These are phyloP conservation scores for Manduca sexta DNA, from an alignment of 1,140 invertebrate genomes.

Conservation along the genomic window DNA sequence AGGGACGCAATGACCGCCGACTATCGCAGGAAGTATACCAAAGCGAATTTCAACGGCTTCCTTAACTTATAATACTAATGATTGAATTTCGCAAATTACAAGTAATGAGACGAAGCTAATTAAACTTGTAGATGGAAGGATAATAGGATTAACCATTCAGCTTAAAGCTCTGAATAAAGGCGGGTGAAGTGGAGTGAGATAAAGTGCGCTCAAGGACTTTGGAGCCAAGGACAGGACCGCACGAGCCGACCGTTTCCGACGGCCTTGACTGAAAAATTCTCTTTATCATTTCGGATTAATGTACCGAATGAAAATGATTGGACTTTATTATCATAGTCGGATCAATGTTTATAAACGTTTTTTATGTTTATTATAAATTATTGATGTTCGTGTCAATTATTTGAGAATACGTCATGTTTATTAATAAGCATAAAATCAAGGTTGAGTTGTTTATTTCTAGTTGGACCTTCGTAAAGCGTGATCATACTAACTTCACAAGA, in stretches of 20 bases:
- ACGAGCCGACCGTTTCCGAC: constrained; percentile 21
- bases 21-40: constrained; percentile 44
- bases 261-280: no score
- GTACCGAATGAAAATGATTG: no score
- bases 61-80: constrained; percentile 28
- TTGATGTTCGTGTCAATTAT: constrained; percentile 13
- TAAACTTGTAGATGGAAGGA: neutral
- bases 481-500: no score
- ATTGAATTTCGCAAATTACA: constrained; percentile 6
- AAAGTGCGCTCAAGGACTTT: constrained; percentile 26
- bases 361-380: no score
- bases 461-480: neutral
- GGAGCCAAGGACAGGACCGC: constrained; percentile 29
- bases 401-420: constrained; percentile 6
- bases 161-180: neutral
- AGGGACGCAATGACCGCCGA: constrained; percentile 24
- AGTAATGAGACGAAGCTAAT: neutral
- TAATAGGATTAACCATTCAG: neutral
- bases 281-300: no score
- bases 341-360: no score
- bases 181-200: no score
- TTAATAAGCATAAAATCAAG: constrained; percentile 5
- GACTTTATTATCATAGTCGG: no score
- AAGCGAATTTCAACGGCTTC: constrained; percentile 48
- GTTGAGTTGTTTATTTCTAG: constrained; percentile 1